Base-by-base conservation (phyloP, 2,888 invertebrate genomes). In the Phortica magna region DNA sequence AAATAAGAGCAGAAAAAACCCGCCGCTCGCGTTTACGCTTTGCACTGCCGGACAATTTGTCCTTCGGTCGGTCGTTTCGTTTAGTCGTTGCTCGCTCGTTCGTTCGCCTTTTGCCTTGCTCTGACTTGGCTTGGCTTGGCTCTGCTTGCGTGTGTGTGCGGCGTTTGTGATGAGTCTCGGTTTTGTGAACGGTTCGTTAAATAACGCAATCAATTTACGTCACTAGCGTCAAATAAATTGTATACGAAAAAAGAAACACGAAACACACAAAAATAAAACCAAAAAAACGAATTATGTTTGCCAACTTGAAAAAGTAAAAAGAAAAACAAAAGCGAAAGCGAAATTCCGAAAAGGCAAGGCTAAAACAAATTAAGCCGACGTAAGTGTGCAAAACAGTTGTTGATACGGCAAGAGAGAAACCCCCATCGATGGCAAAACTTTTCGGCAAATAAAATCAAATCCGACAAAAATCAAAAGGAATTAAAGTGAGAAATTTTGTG, bases 81-180 rank as follows among this genome's bases (percentile, higher is more conserved):
- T 31, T 31, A 31, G 31, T 31, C 31, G 31, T 31, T 31, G 31
- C 31, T 31, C 41, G n/a, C 31, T 48, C 39, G 53, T 55, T 74
- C 41, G 67, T 53, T 74, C 64, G 55, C 41, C 42, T n/a, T 41
- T n/a, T 67, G 43, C 17, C 17, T 55, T 41, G 41, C 42, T 78
- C 42, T 65, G 75, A 39, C 71, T 43, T n/a, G 41, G 12, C 10
- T 55, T 39, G 72, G 61, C 76, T 78, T 72, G 76, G 73, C 74
- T 73, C 48, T 53, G 74, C 78, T 76, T 78, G 78, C 70, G 75
- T 84, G 85, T 85, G 83, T 84, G 82, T 80, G 78, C 76, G 82
- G 82, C 83, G 83, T 31, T 1, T 31, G 31, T 31, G 31, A 31
- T 31, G 81, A 83, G 82, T 82, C 55, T 55, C 6, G 53, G n/a